Conservation (phyloP, 2,888 invertebrate genomes). For the Sicus ferrugineus region DNA sequence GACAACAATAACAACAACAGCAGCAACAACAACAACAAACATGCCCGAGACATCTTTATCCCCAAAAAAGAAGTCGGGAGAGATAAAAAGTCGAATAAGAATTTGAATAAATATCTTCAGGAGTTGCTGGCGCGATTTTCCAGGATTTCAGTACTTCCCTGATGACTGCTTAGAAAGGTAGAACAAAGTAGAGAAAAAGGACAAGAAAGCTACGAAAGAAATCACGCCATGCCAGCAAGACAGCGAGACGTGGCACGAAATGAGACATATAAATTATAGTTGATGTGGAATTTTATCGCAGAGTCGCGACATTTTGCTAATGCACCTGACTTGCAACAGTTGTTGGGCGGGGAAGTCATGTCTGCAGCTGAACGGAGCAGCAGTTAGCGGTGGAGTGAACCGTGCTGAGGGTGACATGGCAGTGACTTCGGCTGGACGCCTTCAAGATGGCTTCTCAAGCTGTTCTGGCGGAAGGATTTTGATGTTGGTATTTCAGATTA, state of each 20-base stretch:
- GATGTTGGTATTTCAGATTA: too few relatives aligned
- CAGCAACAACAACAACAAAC: not conserved
- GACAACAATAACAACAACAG: not conserved
- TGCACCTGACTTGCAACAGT: conserved; percentile 26
- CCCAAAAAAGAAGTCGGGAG: not conserved
- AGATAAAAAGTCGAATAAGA: not conserved
- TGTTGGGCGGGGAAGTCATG: not conserved
- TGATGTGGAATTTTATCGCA: conserved; percentile 38
- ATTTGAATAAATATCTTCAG: conserved; percentile 8
- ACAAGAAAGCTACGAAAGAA: not conserved
- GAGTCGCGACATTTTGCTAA: conserved; percentile 36
- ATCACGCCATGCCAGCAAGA: not conserved
- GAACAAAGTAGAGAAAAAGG: too few relatives aligned
- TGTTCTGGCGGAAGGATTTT: not conserved
- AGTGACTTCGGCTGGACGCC: not conserved
- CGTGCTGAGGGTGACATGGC: not conserved
- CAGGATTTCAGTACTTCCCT: not conserved
- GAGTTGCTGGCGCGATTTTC: not conserved
- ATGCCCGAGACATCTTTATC: not conserved
- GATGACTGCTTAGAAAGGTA: not conserved
- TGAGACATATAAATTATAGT: conserved; percentile 44
- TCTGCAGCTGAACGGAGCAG: not conserved
- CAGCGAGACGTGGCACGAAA: conserved; percentile 19
- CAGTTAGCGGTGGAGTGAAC: not conserved
- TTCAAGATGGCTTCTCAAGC: not conserved